Conservation (phyloP, 2,888 invertebrate genomes). For the Parelbella ahira region DNA sequence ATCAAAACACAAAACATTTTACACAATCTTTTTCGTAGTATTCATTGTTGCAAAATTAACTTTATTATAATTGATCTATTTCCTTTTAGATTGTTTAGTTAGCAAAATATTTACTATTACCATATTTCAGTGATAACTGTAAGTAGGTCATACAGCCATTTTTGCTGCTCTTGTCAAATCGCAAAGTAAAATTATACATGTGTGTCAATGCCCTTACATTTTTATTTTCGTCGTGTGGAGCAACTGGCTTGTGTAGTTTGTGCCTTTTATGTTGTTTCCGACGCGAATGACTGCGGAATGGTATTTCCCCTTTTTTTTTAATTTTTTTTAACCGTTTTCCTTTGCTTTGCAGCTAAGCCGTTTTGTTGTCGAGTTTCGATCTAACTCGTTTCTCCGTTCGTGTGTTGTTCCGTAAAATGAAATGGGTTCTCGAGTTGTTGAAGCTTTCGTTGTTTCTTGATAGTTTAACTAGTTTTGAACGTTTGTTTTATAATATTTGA, state of each 20-base stretch:
- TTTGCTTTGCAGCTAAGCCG: slow-evolving; percentile 24
- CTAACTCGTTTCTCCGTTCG: slow-evolving; percentile 3
- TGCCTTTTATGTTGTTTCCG: slow-evolving; percentile 29
- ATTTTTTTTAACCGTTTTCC: slow-evolving; percentile 23
- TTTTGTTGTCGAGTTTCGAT: slow-evolving; percentile 22
- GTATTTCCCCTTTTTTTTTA: slow-evolving; percentile 11
- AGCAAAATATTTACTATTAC: too few relatives aligned
- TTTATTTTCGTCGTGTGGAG: slow-evolving; percentile 27
- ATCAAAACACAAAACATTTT: too few relatives aligned
- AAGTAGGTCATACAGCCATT: too few relatives aligned
- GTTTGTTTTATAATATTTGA: not conserved
- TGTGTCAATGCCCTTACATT: slow-evolving; percentile 21
- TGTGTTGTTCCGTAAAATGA: slow-evolving; percentile 1
- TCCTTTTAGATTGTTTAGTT: not conserved
- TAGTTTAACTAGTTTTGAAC: not conserved
- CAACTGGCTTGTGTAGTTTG: slow-evolving; percentile 14
- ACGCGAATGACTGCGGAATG: slow-evolving; percentile 26
- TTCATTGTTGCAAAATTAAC: too few relatives aligned
- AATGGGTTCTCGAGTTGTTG: not conserved
- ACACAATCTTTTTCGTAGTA: too few relatives aligned
- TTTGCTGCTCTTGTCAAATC: too few relatives aligned
- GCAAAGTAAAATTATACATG: slow-evolving; percentile 1
- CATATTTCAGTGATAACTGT: too few relatives aligned
- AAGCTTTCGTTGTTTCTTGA: slow-evolving; percentile 2
- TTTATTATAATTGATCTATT: too few relatives aligned